Evolutionary conservation across 92 coral and sea anemone species (phyloP).

Genomic region (Parazoanthus atlanticus): DNA sequence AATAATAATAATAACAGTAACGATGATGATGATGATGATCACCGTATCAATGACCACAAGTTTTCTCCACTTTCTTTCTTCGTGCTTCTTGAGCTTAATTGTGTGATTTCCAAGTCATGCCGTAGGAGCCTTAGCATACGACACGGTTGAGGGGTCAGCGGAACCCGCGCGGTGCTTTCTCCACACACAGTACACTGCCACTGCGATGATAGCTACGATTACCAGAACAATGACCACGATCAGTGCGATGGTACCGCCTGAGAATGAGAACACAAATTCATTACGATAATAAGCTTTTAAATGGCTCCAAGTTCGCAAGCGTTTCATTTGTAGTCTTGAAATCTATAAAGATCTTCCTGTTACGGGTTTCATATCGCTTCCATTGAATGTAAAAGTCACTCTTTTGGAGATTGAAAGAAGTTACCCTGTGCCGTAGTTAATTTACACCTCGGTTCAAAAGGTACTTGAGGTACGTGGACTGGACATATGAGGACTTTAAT

Average conservation of each 20-base stretch:
- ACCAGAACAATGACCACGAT: slow-evolving; percentile 5
- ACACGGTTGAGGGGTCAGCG: background rate
- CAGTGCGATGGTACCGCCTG: slow-evolving; percentile 3
- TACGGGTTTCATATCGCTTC: background rate
- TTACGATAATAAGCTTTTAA: background rate
- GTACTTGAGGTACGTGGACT: no score
- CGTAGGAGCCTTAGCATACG: background rate
- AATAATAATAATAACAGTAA: no score
- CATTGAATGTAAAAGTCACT: background rate
- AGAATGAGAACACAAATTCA: background rate
- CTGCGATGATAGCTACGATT: background rate
- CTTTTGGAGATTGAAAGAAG: no score
- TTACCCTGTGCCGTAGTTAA: no score
- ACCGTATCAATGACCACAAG: no score
- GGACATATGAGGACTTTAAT: no score
- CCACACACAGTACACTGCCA: background rate
- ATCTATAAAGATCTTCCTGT: background rate
- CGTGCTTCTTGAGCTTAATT: no score
- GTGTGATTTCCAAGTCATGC: background rate
- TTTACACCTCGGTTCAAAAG: no score
- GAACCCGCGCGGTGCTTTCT: background rate
- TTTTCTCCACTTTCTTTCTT: no score
- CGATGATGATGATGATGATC: no score
- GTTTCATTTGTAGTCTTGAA: no score
- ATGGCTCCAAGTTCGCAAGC: background rate